Evolutionary conservation across 2,113 vertebrate species (phyloP).

Genomic region (Trematocara macrostoma): DNA sequence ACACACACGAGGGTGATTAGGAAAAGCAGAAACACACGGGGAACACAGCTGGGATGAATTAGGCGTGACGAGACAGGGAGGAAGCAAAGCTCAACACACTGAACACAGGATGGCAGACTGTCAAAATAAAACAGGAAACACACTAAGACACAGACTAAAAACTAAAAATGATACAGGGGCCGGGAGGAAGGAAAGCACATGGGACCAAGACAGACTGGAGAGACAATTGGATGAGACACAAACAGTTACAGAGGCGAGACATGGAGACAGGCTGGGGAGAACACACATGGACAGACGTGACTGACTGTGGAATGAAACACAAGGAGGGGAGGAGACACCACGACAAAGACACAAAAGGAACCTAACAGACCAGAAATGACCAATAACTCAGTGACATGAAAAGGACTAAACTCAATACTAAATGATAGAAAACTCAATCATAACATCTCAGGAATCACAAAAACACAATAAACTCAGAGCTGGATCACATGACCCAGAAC

Average conservation of each 20-base stretch:
- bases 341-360: rapidly evolving
- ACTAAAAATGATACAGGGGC: rapidly evolving
- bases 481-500: background rate
- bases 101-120: background rate
- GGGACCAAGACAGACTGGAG: background rate
- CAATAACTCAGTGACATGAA: background rate
- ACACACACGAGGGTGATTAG: background rate
- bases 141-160: background rate
- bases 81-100: background rate
- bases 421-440: rapidly evolving
- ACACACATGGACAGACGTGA: background rate
- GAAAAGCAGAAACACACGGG: background rate
- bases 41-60: background rate
- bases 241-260: background rate
- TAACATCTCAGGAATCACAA: rapidly evolving
- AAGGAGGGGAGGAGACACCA: background rate
- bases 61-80: background rate
- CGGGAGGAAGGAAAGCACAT: rapidly evolving
- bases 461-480: background rate
- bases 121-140: background rate
- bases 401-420: rapidly evolving
- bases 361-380: rapidly evolving
- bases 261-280: background rate
- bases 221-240: rapidly evolving
- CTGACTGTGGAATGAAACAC: background rate